Evolutionary conservation across 2,888 invertebrate species (phyloP).

Genomic region (Yponomeuta malinellus): DNA sequence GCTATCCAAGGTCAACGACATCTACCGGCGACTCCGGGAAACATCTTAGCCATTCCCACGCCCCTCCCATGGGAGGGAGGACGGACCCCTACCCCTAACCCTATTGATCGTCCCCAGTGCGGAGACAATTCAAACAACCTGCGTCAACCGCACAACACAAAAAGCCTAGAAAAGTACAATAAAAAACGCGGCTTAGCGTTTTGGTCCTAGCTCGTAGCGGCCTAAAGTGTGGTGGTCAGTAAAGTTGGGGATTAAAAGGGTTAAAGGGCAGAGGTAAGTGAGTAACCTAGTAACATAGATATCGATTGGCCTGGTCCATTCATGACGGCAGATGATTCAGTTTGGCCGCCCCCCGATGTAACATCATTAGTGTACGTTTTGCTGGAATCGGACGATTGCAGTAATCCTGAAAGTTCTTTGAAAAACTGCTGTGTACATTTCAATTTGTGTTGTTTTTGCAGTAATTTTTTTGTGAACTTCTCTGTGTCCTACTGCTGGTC

Average conservation of each 20-base stretch:
- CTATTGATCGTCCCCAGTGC: conserved; percentile 56
- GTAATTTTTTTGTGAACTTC: too few species aligned
- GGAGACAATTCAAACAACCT: conserved; percentile 46
- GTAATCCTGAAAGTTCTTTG: too few species aligned
- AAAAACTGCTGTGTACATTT: too few species aligned
- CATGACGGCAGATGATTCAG: conserved; percentile 40
- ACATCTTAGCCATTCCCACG: conserved; percentile 29
- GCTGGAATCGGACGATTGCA: too few species aligned
- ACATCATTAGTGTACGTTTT: conserved; percentile 25
- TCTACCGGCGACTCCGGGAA: conserved; percentile 51
- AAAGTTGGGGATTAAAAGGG: conserved; percentile 17
- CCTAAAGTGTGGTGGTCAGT: conserved; percentile 17
- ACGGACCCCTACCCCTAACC: conserved; percentile 25
- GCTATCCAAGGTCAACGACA: conserved; percentile 27
- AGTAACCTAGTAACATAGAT: conserved; percentile 34
- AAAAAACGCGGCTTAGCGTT: conserved; percentile 21
- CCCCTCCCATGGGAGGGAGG: conserved; percentile 26
- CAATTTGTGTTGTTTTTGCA: too few species aligned
- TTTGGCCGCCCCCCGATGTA: conserved; percentile 1
- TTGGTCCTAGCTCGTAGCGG: conserved; percentile 7
- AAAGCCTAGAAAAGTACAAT: conserved; percentile 39
- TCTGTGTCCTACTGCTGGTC: too few species aligned
- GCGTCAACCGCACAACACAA: conserved; percentile 39
- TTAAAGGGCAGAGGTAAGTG: conserved; percentile 40
- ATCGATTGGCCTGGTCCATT: conserved; percentile 35